Evolutionary conservation across 1,140 invertebrate species (phyloP).

Genomic region (Samia ricini): DNA sequence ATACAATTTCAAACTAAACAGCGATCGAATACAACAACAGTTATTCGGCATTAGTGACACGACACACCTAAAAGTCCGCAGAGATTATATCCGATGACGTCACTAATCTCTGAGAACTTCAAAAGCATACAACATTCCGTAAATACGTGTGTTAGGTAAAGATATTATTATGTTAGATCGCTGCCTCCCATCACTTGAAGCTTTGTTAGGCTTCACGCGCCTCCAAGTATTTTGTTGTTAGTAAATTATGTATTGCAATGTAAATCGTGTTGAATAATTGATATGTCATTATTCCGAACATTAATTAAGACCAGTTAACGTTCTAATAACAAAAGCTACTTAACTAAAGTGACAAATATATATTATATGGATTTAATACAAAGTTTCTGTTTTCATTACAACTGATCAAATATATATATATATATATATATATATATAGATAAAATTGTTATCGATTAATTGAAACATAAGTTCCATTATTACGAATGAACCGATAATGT

Average conservation of each 20-base stretch:
- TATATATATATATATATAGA: no score
- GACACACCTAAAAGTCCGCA: conserved; percentile 44
- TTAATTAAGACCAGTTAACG: no score
- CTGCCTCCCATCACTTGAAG: conserved; percentile 28
- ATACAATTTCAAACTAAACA: not conserved
- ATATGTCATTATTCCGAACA: no score
- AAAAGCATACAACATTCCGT: conserved; percentile 65
- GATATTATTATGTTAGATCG: conserved; percentile 41
- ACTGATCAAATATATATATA: no score
- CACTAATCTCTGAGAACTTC: conserved; percentile 4
- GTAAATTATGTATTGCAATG: not conserved
- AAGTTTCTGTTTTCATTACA: no score
- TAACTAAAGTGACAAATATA: no score
- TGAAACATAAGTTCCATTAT: no score
- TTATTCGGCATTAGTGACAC: conserved; percentile 6
- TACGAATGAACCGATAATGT: no score
- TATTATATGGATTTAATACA: no score
- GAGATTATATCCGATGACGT: not conserved
- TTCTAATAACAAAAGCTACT: no score
- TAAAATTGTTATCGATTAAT: no score
- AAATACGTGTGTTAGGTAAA: conserved; percentile 46
- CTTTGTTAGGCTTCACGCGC: not conserved
- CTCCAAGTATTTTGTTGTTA: not conserved
- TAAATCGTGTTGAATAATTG: not conserved
- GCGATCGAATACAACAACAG: conserved; percentile 3